Percentiles rank a stretch among this genome's conserved stretches.
Conservation (phyloP, 1,140 invertebrate genomes). For the Nymphalis io region DNA sequence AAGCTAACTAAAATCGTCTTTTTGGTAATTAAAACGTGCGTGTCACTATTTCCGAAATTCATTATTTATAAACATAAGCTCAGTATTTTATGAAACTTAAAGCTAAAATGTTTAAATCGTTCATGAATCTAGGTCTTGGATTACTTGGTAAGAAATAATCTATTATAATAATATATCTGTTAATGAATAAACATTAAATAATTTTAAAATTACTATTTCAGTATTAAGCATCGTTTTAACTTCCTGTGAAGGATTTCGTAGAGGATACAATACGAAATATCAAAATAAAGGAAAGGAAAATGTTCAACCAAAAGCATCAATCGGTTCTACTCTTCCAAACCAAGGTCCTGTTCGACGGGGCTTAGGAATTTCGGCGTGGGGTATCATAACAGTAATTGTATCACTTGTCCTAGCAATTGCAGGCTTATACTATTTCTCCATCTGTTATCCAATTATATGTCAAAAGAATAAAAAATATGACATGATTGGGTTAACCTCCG, state of each 20-base stretch:
- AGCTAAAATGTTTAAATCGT: slow-evolving; percentile 50
- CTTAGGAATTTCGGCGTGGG: slow-evolving; percentile 82
- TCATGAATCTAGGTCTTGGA: slow-evolving; percentile 45
- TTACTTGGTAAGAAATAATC: slow-evolving; percentile 52
- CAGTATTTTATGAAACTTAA: neutral
- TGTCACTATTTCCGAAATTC: too few relatives aligned
- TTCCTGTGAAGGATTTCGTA: slow-evolving; percentile 47
- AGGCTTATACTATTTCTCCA: slow-evolving; percentile 82
- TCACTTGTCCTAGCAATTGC: slow-evolving; percentile 79
- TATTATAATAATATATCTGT: neutral
- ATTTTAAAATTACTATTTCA: slow-evolving; percentile 40
- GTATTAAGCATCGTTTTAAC: slow-evolving; percentile 50
- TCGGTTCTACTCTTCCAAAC: slow-evolving; percentile 33
- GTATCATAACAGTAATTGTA: slow-evolving; percentile 81
- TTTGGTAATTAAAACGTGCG: too few relatives aligned
- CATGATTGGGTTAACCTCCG: slow-evolving; percentile 81
- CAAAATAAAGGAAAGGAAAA: slow-evolving; percentile 40
- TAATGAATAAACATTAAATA: neutral
- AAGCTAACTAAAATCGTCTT: too few relatives aligned
- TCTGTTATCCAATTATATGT: slow-evolving; percentile 83
- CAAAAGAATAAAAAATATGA: slow-evolving; percentile 82
- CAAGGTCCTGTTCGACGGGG: slow-evolving; percentile 54
- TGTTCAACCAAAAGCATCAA: slow-evolving; percentile 40
- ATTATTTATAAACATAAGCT: too few relatives aligned
- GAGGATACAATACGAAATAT: slow-evolving; percentile 46